Conservation (phyloP, 2,888 invertebrate genomes). For the Hermodice carunculata region DNA sequence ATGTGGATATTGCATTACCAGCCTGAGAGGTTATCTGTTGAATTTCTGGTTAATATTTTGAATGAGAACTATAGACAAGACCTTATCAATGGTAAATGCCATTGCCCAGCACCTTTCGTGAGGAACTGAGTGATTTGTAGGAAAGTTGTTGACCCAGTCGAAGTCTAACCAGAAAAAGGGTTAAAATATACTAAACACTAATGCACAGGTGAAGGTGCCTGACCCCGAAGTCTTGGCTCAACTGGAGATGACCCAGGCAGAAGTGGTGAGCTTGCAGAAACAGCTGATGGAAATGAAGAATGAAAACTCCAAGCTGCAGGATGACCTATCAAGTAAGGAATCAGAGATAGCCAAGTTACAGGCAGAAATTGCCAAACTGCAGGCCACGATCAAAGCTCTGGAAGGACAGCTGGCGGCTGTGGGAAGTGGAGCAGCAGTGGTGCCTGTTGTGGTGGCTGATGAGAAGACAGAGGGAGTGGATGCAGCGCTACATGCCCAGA, state of each 20-base stretch:
- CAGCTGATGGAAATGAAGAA: slow-evolving; percentile 18
- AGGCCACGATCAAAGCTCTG: slow-evolving; percentile 12
- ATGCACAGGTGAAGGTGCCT: slow-evolving; percentile 57
- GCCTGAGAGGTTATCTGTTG: too few species aligned
- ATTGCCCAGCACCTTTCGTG: too few species aligned
- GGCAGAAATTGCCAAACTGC: slow-evolving; percentile 5
- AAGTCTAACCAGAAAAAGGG: too few species aligned
- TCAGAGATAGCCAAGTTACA: slow-evolving; percentile 12
- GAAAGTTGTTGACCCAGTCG: too few species aligned
- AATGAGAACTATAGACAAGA: too few species aligned
- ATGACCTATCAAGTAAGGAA: background rate
- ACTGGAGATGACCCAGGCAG: slow-evolving; percentile 49
- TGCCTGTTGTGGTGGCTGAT: slow-evolving; percentile 4
- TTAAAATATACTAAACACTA: background rate
- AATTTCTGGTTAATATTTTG: background rate
- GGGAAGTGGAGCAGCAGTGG: background rate
- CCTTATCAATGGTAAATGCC: too few species aligned
- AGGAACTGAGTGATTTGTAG: too few species aligned
- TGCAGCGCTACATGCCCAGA: background rate
- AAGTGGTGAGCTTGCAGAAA: slow-evolving; percentile 36
- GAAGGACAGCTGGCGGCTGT: slow-evolving; percentile 3
- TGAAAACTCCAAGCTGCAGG: slow-evolving; percentile 9
- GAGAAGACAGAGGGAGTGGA: too few species aligned
- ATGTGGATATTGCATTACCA: too few species aligned
- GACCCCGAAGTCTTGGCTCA: slow-evolving; percentile 53